Evolutionary conservation across 2,888 invertebrate genomes (phyloP).

Genomic region (Idaea biselata): DNA sequence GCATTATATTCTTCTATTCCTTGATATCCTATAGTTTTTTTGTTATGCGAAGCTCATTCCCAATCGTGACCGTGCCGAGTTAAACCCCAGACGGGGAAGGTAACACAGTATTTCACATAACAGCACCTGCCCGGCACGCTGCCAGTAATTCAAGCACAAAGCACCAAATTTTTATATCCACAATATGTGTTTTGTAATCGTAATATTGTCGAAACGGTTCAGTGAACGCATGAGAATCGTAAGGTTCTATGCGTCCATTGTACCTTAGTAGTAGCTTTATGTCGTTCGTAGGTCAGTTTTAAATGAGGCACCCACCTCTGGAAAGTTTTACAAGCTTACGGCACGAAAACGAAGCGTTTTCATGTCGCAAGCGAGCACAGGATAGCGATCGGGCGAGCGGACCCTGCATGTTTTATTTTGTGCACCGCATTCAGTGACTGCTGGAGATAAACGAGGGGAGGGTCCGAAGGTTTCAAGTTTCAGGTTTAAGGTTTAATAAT

Average conservation of each 20-base stretch:
- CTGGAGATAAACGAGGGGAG: conserved; percentile 49
- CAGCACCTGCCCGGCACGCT: conserved; percentile 80
- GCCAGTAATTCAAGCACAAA: conserved; percentile 78
- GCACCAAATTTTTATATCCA: conserved; percentile 78
- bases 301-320: conserved; percentile 51
- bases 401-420: conserved; percentile 73
- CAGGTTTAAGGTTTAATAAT: conserved; percentile 52
- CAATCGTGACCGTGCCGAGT: conserved; percentile 51
- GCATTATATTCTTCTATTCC: conserved; percentile 9
- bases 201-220: conserved; percentile 74
- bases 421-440: conserved; percentile 81
- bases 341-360: conserved; percentile 29
- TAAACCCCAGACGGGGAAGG: conserved; percentile 54
- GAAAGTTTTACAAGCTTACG: conserved; percentile 38
- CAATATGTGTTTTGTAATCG: conserved; percentile 79
- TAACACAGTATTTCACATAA: conserved; percentile 77
- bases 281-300: conserved; percentile 74
- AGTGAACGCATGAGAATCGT: conserved; percentile 53
- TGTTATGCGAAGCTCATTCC: conserved; percentile 38
- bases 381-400: conserved; percentile 74
- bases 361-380: conserved; percentile 56
- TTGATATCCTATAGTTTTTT: conserved; percentile 22
- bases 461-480: conserved; percentile 48
- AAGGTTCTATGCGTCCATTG: conserved; percentile 49
- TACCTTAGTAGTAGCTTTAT: conserved; percentile 77